A percentile compares a stretch with the other conserved stretches of the same genome.
Conservation (phyloP, 2,888 invertebrate genomes). For the Cecidostiba fungosa region DNA sequence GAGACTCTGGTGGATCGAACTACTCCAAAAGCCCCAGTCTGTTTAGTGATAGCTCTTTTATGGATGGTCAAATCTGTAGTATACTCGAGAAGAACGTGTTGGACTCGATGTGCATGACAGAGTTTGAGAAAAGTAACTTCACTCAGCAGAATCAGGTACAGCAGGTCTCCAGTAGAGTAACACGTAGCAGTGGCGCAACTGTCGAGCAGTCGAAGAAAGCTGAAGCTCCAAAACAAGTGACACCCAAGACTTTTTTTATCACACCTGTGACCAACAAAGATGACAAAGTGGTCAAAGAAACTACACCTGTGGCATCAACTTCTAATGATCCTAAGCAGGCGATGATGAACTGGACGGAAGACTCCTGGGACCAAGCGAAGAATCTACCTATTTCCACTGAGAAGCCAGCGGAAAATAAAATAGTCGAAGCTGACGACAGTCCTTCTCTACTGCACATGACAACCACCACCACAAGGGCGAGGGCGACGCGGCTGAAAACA, state of each 20-base stretch:
- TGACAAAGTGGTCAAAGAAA: background rate
- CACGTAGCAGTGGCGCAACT: background rate
- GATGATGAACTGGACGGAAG: conserved; percentile 55
- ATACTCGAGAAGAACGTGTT: conserved; percentile 79
- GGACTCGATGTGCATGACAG: conserved; percentile 69
- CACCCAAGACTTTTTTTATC: background rate
- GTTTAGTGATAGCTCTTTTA: conserved; percentile 83
- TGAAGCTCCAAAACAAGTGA: background rate
- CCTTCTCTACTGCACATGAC: conserved; percentile 47
- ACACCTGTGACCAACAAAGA: background rate
- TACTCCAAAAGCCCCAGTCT: conserved; percentile 80
- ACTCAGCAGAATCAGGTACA: conserved; percentile 2
- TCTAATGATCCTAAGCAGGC: background rate
- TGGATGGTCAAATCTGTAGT: conserved; percentile 82
- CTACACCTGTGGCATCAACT: background rate
- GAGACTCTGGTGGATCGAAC: conserved; percentile 32
- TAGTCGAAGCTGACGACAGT: conserved; percentile 40
- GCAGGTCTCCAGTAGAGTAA: background rate
- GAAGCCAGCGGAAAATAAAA: background rate
- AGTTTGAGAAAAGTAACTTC: conserved; percentile 68
- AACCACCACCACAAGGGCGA: background rate
- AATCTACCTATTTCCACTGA: conserved; percentile 15
- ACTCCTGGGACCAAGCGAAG: conserved; percentile 60
- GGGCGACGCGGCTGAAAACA: background rate
- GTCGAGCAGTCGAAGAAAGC: background rate